Percentiles rank a stretch among this genome's conserved stretches.
These are phyloP conservation scores for Hyposoter dolosus DNA, from an alignment of 2,888 invertebrate genomes.

Conservation along the genomic window DNA sequence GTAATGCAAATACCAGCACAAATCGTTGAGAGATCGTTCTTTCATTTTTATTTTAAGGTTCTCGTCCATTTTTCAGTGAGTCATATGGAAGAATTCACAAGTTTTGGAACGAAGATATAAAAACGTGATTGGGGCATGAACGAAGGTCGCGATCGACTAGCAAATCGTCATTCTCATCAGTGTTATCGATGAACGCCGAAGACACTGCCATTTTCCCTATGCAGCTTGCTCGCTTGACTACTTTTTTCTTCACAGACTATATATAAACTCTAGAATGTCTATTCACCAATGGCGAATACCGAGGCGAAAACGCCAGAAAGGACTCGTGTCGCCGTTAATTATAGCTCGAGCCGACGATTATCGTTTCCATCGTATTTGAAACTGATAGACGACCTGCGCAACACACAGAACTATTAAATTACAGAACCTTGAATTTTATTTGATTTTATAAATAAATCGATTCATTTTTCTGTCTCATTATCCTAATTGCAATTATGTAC, in stretches of 20 bases:
- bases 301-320: neutral
- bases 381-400: neutral
- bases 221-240: neutral
- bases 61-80: no score
- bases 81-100: no score
- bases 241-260: neutral
- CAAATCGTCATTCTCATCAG: neutral
- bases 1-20: no score
- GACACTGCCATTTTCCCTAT: conserved; percentile 27
- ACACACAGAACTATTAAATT: neutral
- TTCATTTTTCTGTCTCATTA: neutral
- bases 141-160: neutral
- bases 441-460: neutral
- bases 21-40: no score
- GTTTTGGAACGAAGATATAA: no score
- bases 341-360: conserved; percentile 2
- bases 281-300: neutral
- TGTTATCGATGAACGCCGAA: conserved; percentile 16
- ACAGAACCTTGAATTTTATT: neutral
- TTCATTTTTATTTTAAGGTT: no score
- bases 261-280: conserved; percentile 6
- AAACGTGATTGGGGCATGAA: neutral
- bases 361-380: neutral
- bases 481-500: neutral
- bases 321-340: neutral